These are phyloP conservation scores for Lerema accius DNA, from an alignment of 1,140 invertebrate species.

Conservation along the genomic window DNA sequence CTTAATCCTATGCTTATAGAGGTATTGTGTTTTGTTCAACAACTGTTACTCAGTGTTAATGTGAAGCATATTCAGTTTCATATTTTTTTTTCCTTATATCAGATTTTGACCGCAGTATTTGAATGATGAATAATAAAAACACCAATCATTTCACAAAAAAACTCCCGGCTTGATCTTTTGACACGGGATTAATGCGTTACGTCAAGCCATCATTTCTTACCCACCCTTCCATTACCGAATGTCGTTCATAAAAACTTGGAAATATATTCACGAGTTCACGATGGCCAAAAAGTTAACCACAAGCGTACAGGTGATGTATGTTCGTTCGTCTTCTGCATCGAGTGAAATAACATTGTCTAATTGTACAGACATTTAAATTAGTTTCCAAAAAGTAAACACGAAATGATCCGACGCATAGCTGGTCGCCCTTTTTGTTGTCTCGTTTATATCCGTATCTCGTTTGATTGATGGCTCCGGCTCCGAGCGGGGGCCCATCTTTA, in stretches of 20 bases:
- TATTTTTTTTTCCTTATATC: too few relatives aligned
- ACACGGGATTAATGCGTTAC: constrained; percentile 40
- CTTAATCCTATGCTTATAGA: too few relatives aligned
- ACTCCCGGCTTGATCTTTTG: constrained; percentile 12
- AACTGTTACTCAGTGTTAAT: too few relatives aligned
- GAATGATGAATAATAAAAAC: constrained; percentile 1
- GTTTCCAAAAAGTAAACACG: constrained; percentile 44
- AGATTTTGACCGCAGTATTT: too few relatives aligned
- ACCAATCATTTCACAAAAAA: constrained; percentile 16
- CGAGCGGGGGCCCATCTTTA: constrained; percentile 59
- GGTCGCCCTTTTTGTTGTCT: constrained; percentile 51
- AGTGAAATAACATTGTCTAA: constrained; percentile 26
- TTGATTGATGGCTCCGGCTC: constrained; percentile 69
- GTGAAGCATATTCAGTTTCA: too few relatives aligned
- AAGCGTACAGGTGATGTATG: constrained; percentile 22
- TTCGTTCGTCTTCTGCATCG: constrained; percentile 6
- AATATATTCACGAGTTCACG: constrained; percentile 20
- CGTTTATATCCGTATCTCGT: constrained; percentile 59
- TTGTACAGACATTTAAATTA: constrained; percentile 43
- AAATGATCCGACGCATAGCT: constrained; percentile 41
- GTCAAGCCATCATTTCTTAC: constrained; percentile 34
- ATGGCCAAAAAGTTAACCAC: constrained; percentile 17
- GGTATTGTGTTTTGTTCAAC: too few relatives aligned
- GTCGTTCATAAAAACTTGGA: constrained; percentile 23
- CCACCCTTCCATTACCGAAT: constrained; percentile 29